These are phyloP conservation scores for Athalia rosae DNA, from an alignment of 2,888 invertebrate species.

Conservation along the genomic window DNA sequence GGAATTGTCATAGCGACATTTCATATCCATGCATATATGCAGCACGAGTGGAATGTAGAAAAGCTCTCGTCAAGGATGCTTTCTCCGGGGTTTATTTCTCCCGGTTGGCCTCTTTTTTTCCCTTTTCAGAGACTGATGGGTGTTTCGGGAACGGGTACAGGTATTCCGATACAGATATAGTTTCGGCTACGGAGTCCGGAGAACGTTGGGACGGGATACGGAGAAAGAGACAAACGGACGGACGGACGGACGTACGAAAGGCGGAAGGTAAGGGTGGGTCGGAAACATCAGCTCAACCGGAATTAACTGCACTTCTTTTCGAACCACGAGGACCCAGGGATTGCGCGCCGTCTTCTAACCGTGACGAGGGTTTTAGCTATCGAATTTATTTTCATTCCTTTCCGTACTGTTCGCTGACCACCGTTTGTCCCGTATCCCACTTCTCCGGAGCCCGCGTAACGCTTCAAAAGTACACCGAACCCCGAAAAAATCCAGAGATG, in stretches of 20 bases:
- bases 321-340: slow-evolving; percentile 30
- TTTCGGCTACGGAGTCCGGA: not conserved
- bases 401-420: slow-evolving; percentile 24
- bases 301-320: slow-evolving; percentile 39
- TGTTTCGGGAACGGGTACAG: slow-evolving; percentile 7
- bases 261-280: not conserved
- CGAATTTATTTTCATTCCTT: slow-evolving; percentile 34
- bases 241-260: not conserved
- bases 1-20: too few species aligned
- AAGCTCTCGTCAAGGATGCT: slow-evolving; percentile 4
- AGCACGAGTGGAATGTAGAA: slow-evolving; percentile 5
- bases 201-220: not conserved
- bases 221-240: not conserved
- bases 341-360: slow-evolving; percentile 17
- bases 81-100: not conserved
- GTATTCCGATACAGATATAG: not conserved
- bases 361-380: slow-evolving; percentile 38
- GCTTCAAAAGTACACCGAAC: not conserved
- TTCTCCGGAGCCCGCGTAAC: not conserved
- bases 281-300: slow-evolving; percentile 21
- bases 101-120: slow-evolving; percentile 6
- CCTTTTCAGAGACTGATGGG: slow-evolving; percentile 6
- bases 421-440: slow-evolving; percentile 22
- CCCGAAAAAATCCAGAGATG: not conserved
- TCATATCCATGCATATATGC: not conserved